Percentiles rank a stretch among this genome's conserved stretches.
Evolutionary conservation across 2,888 invertebrate genomes (phyloP).

Genomic region (Pelosia muscerda): DNA sequence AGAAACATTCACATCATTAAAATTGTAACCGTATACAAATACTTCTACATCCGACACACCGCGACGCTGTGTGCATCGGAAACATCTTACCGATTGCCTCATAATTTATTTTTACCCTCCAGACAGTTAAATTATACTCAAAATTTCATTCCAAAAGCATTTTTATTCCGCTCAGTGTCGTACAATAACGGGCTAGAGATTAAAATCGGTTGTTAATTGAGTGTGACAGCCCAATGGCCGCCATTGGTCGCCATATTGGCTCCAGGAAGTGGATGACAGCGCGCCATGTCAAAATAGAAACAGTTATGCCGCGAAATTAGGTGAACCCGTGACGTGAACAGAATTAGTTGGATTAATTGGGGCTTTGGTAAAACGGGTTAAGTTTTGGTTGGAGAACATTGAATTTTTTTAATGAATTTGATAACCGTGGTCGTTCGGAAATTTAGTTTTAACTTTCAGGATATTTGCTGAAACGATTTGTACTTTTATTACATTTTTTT

Average conservation of each 20-base stretch:
- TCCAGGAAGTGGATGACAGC: conserved; percentile 74
- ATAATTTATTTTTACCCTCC: conserved; percentile 46
- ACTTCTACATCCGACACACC: not conserved
- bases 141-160: conserved; percentile 46
- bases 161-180: conserved; percentile 49
- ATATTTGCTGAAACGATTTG: not conserved
- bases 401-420: not conserved
- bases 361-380: conserved; percentile 11
- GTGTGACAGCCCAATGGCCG: conserved; percentile 57
- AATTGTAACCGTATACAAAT: conserved; percentile 1
- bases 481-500: too few relatives aligned
- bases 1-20: conserved; percentile 9
- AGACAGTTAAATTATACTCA: conserved; percentile 54
- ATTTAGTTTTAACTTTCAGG: not conserved
- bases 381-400: not conserved
- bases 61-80: conserved; percentile 10
- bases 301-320: conserved; percentile 73
- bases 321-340: conserved; percentile 58
- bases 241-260: conserved; percentile 68
- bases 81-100: conserved; percentile 27
- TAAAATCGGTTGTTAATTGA: conserved; percentile 56
- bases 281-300: conserved; percentile 74
- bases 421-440: not conserved
- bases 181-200: conserved; percentile 54
- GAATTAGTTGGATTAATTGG: conserved; percentile 52